These are phyloP conservation scores for Takifugu bimaculatus DNA, from an alignment of 2,113 vertebrate species.

Conservation along the genomic window DNA sequence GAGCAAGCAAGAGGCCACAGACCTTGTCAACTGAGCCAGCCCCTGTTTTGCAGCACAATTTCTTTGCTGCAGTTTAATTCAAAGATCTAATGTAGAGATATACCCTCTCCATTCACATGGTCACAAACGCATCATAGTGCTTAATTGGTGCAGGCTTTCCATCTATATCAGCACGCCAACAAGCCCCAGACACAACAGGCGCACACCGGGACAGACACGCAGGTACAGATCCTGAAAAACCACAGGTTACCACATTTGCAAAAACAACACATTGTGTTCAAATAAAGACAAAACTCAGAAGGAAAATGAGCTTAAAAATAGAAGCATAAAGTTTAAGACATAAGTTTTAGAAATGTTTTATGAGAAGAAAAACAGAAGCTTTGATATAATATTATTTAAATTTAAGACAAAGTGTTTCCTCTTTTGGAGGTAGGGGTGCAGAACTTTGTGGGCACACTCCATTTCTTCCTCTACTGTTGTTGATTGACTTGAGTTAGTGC, in stretches of 20 bases:
- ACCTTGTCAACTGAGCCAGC: constrained; percentile 35
- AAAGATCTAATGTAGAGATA: constrained; percentile 34
- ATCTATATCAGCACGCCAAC: constrained; percentile 39
- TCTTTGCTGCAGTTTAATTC: constrained; percentile 43
- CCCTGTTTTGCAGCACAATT: constrained; percentile 58
- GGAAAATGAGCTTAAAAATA: constrained; percentile 54
- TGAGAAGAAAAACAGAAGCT: constrained; percentile 74
- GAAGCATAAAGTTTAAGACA: constrained; percentile 61
- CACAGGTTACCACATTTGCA: constrained; percentile 54
- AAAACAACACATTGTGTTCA: constrained; percentile 56
- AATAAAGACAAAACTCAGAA: constrained; percentile 49
- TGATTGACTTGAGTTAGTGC: constrained; percentile 76
- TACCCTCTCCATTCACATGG: not conserved
- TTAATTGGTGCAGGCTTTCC: constrained; percentile 39
- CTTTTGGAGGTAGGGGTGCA: constrained; percentile 60
- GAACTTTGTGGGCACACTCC: constrained; percentile 58
- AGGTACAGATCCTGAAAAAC: constrained; percentile 45
- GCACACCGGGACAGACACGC: constrained; percentile 24
- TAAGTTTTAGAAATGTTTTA: constrained; percentile 81
- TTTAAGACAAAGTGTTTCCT: constrained; percentile 74
- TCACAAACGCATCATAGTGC: constrained; percentile 27
- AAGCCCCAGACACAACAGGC: constrained; percentile 56
- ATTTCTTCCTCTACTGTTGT: constrained; percentile 75
- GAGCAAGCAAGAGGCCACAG: constrained; percentile 18
- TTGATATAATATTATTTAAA: constrained; percentile 83